A percentile compares a stretch with the other conserved stretches of the same genome.
Evolutionary conservation across 2,888 invertebrate genomes (phyloP).

Genomic region (Amphipyra berbera): DNA sequence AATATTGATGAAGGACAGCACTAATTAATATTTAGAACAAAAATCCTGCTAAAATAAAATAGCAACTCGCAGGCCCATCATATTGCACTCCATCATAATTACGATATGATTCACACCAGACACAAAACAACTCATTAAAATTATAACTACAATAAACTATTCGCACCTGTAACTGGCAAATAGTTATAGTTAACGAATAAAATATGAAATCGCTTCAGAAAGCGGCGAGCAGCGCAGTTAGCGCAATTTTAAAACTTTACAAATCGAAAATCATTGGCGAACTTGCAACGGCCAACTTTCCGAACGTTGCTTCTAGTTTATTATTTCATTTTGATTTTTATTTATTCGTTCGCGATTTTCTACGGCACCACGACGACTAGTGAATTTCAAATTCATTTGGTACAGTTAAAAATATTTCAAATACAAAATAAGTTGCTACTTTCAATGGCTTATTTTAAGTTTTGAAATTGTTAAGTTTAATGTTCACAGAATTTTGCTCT

Average conservation of each 20-base stretch:
- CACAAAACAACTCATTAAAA: conserved; percentile 28
- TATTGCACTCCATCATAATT: not conserved
- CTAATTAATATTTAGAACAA: too few relatives aligned
- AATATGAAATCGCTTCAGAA: conserved; percentile 58
- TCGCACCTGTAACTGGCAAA: conserved; percentile 51
- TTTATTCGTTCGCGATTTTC: conserved; percentile 64
- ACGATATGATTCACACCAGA: not conserved
- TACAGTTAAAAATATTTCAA: conserved; percentile 52
- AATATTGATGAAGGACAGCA: too few relatives aligned
- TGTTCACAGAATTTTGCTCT: conserved; percentile 5
- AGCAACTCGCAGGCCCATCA: not conserved
- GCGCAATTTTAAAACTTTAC: conserved; percentile 62
- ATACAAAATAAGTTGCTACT: conserved; percentile 40
- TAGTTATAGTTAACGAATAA: conserved; percentile 58
- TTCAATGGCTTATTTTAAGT: conserved; percentile 32
- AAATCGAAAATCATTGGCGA: conserved; percentile 62
- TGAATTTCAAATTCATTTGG: conserved; percentile 59
- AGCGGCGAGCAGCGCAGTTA: conserved; percentile 52
- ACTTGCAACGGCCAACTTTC: conserved; percentile 55
- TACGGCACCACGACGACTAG: conserved; percentile 45
- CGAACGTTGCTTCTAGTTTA: conserved; percentile 57
- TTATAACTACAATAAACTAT: conserved; percentile 37
- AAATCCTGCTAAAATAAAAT: too few relatives aligned
- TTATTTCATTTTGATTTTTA: conserved; percentile 67
- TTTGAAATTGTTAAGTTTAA: conserved; percentile 37